Conservation (phyloP, 2,113 vertebrate genomes). For the Lipophrys pholis region DNA sequence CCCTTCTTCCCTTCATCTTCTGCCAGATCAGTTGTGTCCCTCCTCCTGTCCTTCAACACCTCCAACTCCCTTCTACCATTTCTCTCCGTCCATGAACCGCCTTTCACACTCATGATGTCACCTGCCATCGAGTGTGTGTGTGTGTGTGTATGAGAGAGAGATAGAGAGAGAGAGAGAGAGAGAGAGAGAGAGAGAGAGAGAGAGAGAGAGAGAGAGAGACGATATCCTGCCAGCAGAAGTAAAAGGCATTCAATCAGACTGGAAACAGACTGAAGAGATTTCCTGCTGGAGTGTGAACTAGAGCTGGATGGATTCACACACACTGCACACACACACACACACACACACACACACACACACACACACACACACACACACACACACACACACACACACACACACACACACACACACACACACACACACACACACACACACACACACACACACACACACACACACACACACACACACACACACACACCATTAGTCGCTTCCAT, state of each 20-base stretch:
- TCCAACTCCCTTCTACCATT: not conserved
- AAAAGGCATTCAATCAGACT: conserved; percentile 42
- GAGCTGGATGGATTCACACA: conserved; percentile 16
- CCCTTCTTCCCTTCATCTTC: not conserved
- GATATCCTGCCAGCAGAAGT: conserved; percentile 29
- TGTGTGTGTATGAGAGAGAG: too few species aligned
- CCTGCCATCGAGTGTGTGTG: conserved; percentile 24
- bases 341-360: not conserved
- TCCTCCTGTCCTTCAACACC: too few species aligned
- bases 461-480: too few species aligned
- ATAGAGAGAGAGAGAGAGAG: too few species aligned
- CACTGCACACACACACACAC: not conserved
- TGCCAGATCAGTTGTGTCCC: too few species aligned
- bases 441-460: too few species aligned
- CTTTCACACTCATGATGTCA: conserved; percentile 19
- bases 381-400: not conserved
- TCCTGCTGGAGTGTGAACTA: conserved; percentile 43
- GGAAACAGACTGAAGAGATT: conserved; percentile 39
- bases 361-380: too few species aligned
- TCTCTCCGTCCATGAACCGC: not conserved
- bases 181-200: too few species aligned
- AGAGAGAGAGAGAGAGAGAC: too few species aligned
- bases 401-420: not conserved
- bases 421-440: too few species aligned
- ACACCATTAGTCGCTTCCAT: too few species aligned